Evolutionary conservation across 2,888 invertebrate species (phyloP), one percentile per base, ranked within the genome.

Genomic region (Lycophotia porphyrea): DNA sequence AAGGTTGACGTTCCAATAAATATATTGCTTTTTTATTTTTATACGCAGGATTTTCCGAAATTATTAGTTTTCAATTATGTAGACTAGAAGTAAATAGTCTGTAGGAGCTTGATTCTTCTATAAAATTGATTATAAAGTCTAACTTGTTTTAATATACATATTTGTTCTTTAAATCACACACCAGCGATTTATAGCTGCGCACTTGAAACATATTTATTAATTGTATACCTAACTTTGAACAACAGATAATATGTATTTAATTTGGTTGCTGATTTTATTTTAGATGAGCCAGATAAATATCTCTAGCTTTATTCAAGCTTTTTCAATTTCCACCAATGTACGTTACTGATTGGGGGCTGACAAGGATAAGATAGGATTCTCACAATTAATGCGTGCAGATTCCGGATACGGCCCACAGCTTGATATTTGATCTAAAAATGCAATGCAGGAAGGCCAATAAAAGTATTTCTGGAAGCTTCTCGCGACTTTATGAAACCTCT

Each of bases 1-100:
- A 34, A 36, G 15, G 13, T 44, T n/a, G 4, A 39, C 8, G 47
- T 61, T 65, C 27, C 21, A 78, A 68, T 61, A 64, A 39, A 55
- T 34, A 27, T 4, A 39, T 9, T 55, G 5, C 8, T 4, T 61
- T 42, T 42, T 31, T 27, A 36, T n/a, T 31, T 31, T 34, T 36
- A 61, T 21, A n/a, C 24, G 42, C 42, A 1, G 52, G 4, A 52
- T 52, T 18, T 55, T 71, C 8, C 42, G 39, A 18, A 18, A 21
- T 31, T 8, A 69, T 27, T 34, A 34, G 5, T 34, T 70, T 66
- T 39, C 18, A n/a, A 44, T 52, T 5, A 52, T 15, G 8, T 21
- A 47, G 21, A 8, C 47, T 21, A 5, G 39, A 39, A 24, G 27
- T 39, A 31, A n/a, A 31, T 24, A 39, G 11, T 13, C n/a, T 24